Conservation (phyloP, 2,888 invertebrate genomes). For the Gastrophysa polygoni region DNA sequence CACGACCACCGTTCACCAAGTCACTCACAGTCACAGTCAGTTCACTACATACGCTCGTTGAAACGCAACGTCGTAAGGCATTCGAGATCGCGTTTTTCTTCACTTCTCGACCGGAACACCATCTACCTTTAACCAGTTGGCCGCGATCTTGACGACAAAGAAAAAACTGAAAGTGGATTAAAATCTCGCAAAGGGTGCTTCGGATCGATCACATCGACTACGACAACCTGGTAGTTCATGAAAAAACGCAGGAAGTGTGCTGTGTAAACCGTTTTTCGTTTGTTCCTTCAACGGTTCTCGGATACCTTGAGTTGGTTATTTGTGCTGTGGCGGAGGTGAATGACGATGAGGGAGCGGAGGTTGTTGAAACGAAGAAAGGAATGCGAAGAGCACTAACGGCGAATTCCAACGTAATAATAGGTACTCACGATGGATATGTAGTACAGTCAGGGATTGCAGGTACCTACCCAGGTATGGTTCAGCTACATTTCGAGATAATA, state of each 20-base stretch:
- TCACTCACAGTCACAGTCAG: conserved; percentile 2
- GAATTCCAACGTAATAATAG: conserved; percentile 24
- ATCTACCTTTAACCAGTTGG: conserved; percentile 9
- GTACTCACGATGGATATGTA: conserved; percentile 26
- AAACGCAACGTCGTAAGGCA: not conserved
- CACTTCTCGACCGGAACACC: conserved; percentile 3
- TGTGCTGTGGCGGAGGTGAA: not conserved
- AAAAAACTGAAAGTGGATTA: conserved; percentile 18
- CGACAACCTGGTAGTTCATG: not conserved
- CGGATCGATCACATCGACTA: not conserved
- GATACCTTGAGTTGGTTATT: not conserved
- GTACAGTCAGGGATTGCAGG: conserved; percentile 25
- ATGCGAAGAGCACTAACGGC: conserved; percentile 26
- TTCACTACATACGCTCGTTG: not conserved
- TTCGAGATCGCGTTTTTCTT: conserved; percentile 4
- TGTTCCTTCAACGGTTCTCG: not conserved
- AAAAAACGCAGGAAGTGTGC: not conserved
- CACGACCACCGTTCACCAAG: conserved; percentile 14
- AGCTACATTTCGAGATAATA: too few species aligned
- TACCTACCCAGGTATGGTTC: conserved; percentile 28
- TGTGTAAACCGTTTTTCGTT: not conserved
- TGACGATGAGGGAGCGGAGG: conserved; percentile 9
- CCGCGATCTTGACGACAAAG: conserved; percentile 6
- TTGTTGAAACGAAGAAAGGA: conserved; percentile 17
- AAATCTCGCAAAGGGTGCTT: not conserved